Conservation (phyloP, 2,797 vertebrate genomes). For the Clarias laeviceps region DNA sequence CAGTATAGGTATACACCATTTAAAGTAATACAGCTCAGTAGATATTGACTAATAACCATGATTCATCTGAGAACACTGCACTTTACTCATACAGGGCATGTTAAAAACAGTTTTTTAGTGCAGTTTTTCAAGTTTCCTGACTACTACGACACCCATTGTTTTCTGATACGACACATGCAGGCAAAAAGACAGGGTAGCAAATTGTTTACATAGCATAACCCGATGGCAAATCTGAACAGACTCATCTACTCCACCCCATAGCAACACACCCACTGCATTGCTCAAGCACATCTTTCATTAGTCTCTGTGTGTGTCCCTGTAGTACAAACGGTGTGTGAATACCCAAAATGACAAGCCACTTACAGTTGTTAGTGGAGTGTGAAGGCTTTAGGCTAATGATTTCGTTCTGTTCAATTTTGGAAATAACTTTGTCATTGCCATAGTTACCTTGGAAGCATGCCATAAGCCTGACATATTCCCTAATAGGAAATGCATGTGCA, state of each 20-base stretch:
- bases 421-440: not conserved
- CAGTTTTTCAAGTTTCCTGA: not conserved
- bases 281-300: conserved; percentile 3
- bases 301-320: too few species aligned
- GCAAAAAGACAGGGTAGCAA: not conserved
- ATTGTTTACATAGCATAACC: conserved; percentile 33
- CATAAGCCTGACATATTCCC: not conserved
- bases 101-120: not conserved
- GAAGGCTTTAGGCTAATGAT: conserved; percentile 4
- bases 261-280: conserved; percentile 9
- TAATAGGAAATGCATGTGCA: not conserved
- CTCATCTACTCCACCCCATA: conserved; percentile 2
- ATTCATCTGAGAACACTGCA: not conserved
- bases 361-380: not conserved
- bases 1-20: not conserved
- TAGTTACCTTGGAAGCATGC: not conserved
- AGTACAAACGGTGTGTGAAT: not conserved
- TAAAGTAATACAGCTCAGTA: not conserved
- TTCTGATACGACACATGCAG: not conserved
- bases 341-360: not conserved
- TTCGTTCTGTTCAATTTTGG: not conserved
- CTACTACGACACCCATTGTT: not conserved
- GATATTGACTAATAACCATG: not conserved
- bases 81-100: not conserved
- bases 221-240: conserved; percentile 32